phyloP scores from a whole-genome alignment of 1,140 invertebrate genomes.

The Lasaia peninsularis region DNA sequence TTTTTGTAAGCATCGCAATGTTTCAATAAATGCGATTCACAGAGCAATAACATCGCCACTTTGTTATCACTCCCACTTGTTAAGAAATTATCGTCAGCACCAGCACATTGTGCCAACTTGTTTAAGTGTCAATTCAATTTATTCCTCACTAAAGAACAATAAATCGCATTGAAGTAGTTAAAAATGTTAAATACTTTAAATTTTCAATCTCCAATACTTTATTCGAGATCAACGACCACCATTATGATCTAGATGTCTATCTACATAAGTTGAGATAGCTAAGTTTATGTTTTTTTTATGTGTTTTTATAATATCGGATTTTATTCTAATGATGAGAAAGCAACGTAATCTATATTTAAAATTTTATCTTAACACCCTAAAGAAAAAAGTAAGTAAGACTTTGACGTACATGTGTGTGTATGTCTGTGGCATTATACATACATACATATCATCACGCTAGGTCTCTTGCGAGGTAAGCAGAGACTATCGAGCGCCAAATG shows the following conservation, averaged over 20 bases:
- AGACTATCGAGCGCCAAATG: too few relatives aligned
- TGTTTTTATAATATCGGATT: too few relatives aligned
- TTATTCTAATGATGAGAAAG: too few relatives aligned
- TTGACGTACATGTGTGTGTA: too few relatives aligned
- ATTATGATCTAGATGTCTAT: background rate
- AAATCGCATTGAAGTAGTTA: slow-evolving; percentile 13
- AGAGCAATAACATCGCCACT: slow-evolving; percentile 15
- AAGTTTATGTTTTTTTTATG: too few relatives aligned
- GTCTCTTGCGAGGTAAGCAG: too few relatives aligned
- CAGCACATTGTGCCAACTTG: slow-evolving; percentile 21
- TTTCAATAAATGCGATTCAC: slow-evolving; percentile 7
- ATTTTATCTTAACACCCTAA: too few relatives aligned
- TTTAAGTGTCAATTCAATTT: slow-evolving; percentile 29
- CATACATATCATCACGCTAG: too few relatives aligned
- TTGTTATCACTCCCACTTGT: slow-evolving; percentile 27
- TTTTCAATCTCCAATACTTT: background rate
- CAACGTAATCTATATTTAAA: too few relatives aligned
- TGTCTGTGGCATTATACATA: too few relatives aligned
- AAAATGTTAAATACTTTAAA: background rate
- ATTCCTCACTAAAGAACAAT: slow-evolving; percentile 14
- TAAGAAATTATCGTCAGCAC: slow-evolving; percentile 20
- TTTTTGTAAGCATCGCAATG: background rate
- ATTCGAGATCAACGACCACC: background rate
- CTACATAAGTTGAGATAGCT: too few relatives aligned
- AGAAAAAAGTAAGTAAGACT: too few relatives aligned